These are phyloP conservation scores for Parauchenoglanis punctatus DNA, from an alignment of 2,797 vertebrate species.

Conservation along the genomic window DNA sequence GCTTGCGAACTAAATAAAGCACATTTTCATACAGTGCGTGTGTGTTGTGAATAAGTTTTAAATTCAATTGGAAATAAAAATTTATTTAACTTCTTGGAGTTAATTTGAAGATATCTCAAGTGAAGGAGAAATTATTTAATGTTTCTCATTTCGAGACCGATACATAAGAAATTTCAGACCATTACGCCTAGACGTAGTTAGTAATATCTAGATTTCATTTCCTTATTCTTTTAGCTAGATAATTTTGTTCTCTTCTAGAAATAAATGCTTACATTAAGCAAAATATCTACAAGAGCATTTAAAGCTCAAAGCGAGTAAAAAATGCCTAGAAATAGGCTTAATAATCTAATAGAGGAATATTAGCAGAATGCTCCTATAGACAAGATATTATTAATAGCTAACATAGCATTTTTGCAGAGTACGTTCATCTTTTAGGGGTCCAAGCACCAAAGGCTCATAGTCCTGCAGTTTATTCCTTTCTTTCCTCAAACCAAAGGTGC, in stretches of 20 bases:
- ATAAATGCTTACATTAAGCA: too few species aligned
- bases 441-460: background rate
- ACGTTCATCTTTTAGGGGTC: background rate
- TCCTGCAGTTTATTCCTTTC: background rate
- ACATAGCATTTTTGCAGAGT: background rate
- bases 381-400: too few species aligned
- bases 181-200: too few species aligned
- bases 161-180: too few species aligned
- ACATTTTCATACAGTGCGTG: background rate
- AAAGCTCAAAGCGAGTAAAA: background rate
- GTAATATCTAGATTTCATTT: too few species aligned
- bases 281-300: too few species aligned
- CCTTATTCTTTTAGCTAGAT: too few species aligned
- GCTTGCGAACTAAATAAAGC: background rate
- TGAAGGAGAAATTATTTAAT: too few species aligned
- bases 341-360: background rate
- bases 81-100: background rate
- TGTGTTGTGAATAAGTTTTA: background rate
- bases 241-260: too few species aligned
- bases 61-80: background rate
- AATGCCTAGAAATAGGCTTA: background rate
- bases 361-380: background rate
- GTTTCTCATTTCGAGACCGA: too few species aligned
- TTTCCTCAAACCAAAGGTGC: background rate
- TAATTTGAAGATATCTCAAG: too few species aligned